Percentiles rank a stretch among this genome's conserved stretches.
Conservation (phyloP, 2,888 invertebrate species). For the Hypomecis atomaria region DNA sequence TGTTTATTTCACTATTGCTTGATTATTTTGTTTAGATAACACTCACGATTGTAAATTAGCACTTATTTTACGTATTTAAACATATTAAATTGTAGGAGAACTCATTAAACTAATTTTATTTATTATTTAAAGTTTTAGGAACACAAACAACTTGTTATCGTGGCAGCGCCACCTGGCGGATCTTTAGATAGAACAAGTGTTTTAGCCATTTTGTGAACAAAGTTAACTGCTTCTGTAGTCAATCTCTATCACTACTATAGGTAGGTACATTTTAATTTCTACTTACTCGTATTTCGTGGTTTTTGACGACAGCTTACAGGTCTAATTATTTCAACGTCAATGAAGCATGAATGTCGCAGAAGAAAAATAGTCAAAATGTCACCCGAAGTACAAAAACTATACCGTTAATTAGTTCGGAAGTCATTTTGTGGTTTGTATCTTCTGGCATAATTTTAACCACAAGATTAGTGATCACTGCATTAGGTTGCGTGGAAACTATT, state of each 20-base stretch:
- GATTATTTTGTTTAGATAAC: too few species aligned
- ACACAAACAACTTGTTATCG: too few species aligned
- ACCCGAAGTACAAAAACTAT: slow-evolving; percentile 47
- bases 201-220: too few species aligned
- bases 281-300: slow-evolving; percentile 13
- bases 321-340: slow-evolving; percentile 28
- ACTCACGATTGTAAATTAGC: too few species aligned
- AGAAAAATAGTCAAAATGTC: slow-evolving; percentile 43
- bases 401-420: slow-evolving; percentile 50
- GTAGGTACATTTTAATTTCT: background rate
- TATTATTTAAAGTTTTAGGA: too few species aligned
- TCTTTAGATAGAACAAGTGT: too few species aligned
- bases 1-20: too few species aligned
- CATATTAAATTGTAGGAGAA: too few species aligned
- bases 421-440: slow-evolving; percentile 47
- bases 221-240: too few species aligned
- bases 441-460: slow-evolving; percentile 27
- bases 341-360: slow-evolving; percentile 34
- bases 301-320: slow-evolving; percentile 18
- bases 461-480: slow-evolving; percentile 9
- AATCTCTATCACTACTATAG: background rate
- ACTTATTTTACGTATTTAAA: too few species aligned
- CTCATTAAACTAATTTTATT: too few species aligned
- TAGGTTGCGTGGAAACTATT: slow-evolving; percentile 6
- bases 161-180: too few species aligned